These are phyloP conservation scores for Meriones unguiculatus DNA, from an alignment of 2,113 vertebrate species.

Conservation along the genomic window DNA sequence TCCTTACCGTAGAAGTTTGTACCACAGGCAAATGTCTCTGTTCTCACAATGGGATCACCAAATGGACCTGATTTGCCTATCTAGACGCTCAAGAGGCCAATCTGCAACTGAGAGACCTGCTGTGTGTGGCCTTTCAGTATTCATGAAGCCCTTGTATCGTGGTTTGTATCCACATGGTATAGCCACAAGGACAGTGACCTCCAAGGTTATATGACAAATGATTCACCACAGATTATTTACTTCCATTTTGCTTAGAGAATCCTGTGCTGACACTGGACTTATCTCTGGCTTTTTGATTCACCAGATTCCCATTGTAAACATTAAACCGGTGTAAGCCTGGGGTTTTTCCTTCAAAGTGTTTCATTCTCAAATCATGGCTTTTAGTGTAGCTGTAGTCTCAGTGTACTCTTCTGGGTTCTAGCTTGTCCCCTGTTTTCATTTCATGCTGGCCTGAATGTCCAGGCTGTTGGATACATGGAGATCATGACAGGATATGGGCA, in stretches of 20 bases:
- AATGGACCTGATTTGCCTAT: background rate
- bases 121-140: accelerated
- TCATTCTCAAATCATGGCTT: background rate
- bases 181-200: background rate
- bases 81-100: background rate
- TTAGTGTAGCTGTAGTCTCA: background rate
- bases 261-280: background rate
- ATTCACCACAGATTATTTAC: background rate
- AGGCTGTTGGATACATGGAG: background rate
- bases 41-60: background rate
- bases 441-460: background rate
- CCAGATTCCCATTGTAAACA: background rate
- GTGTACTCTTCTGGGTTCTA: background rate
- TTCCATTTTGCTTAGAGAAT: background rate
- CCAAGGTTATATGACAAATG: background rate
- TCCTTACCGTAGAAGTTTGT: background rate
- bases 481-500: background rate
- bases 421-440: background rate
- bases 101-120: background rate
- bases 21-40: background rate
- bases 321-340: background rate
- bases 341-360: background rate
- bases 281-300: background rate
- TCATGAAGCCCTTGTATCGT: background rate
- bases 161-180: background rate